Evolutionary conservation across 2,888 invertebrate genomes (phyloP).

Genomic region (Tachina lurida): DNA sequence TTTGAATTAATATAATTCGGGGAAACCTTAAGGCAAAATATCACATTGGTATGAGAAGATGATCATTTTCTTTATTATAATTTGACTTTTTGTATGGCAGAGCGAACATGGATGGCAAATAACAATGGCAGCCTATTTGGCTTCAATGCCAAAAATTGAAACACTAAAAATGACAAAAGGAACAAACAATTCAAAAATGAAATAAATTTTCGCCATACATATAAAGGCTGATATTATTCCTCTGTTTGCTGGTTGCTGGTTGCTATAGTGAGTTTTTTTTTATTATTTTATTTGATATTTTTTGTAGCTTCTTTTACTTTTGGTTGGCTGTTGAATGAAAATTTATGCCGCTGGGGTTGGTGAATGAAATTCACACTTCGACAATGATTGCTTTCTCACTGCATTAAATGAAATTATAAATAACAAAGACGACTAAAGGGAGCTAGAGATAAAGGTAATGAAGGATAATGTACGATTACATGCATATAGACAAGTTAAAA

Average conservation of each 20-base stretch:
- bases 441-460: conserved; percentile 17
- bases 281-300: conserved; percentile 36
- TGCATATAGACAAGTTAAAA: neutral
- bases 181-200: conserved; percentile 36
- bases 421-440: conserved; percentile 50
- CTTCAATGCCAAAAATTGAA: conserved; percentile 61
- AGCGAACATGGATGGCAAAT: conserved; percentile 20
- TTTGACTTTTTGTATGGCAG: conserved; percentile 52
- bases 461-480: conserved; percentile 5
- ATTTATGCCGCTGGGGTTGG: conserved; percentile 68
- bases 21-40: conserved; percentile 22
- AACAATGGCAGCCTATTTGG: conserved; percentile 63
- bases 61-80: conserved; percentile 45
- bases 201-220: conserved; percentile 35
- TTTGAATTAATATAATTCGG: conserved; percentile 9
- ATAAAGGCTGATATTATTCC: conserved; percentile 22
- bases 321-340: conserved; percentile 65
- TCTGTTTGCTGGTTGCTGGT: conserved; percentile 38
- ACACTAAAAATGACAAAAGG: conserved; percentile 42
- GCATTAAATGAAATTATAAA: conserved; percentile 70
- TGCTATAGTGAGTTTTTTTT: neutral
- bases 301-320: neutral
- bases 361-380: conserved; percentile 72
- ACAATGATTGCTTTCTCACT: conserved; percentile 71
- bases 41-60: conserved; percentile 19